Evolutionary conservation across 2,888 invertebrate genomes (phyloP).

Genomic region (Coenonympha arcania): DNA sequence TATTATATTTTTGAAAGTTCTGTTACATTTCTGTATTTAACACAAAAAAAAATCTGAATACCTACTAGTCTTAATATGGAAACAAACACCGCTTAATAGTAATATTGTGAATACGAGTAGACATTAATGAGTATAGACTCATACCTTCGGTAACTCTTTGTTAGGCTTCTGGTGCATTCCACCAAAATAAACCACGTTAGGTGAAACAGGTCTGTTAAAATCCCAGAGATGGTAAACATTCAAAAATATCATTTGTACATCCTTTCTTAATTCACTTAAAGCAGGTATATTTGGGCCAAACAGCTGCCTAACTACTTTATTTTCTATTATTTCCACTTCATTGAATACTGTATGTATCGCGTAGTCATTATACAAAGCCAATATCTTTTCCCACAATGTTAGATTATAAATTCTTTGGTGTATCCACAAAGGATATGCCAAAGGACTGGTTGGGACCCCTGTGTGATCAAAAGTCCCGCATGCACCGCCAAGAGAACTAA

Average conservation of each 20-base stretch:
- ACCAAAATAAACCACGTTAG: slow-evolving; percentile 48
- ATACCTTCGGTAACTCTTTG: slow-evolving; percentile 46
- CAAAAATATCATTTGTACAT: slow-evolving; percentile 48
- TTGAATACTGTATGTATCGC: not conserved
- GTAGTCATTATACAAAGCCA: slow-evolving; percentile 17
- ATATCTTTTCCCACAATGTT: slow-evolving; percentile 27
- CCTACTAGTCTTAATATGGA: too few relatives aligned
- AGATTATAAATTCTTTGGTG: slow-evolving; percentile 12
- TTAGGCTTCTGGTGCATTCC: slow-evolving; percentile 46
- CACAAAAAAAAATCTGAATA: too few relatives aligned
- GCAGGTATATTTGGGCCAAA: slow-evolving; percentile 27
- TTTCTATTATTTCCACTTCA: slow-evolving; percentile 5
- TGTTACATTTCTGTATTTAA: too few relatives aligned
- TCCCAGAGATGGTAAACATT: slow-evolving; percentile 51
- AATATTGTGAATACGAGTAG: too few relatives aligned
- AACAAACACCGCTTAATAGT: too few relatives aligned
- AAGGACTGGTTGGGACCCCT: slow-evolving; percentile 24
- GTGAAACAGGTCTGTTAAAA: slow-evolving; percentile 46
- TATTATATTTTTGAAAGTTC: too few relatives aligned
- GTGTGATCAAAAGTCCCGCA: slow-evolving; percentile 15
- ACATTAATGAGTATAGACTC: too few relatives aligned
- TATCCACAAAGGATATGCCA: slow-evolving; percentile 19
- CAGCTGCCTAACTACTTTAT: slow-evolving; percentile 11
- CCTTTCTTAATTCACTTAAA: slow-evolving; percentile 30
- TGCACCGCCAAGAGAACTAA: slow-evolving; percentile 27